phyloP scores from a whole-genome alignment of 2,797 vertebrate genomes.

The Alosa sapidissima region DNA sequence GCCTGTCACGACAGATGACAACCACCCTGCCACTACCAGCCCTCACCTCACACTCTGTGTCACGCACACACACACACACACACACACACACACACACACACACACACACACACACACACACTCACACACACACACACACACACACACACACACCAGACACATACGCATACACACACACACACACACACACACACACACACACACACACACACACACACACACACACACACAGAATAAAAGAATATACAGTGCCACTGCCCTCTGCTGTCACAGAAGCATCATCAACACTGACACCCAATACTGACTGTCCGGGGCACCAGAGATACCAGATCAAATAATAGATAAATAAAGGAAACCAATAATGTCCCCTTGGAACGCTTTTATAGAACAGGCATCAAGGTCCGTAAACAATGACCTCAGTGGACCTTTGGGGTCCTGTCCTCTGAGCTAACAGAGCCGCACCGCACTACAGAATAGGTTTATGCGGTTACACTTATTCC shows the following conservation, averaged over 20 bases:
- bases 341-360: not conserved
- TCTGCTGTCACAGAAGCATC: conserved; percentile 1
- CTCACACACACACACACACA: conserved; percentile 28
- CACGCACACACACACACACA: conserved; percentile 46
- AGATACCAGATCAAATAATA: not conserved
- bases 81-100: conserved; percentile 13
- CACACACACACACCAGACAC: too few species aligned
- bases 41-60: conserved; percentile 22
- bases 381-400: not conserved
- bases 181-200: conserved; percentile 29
- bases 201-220: conserved; percentile 24
- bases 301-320: not conserved
- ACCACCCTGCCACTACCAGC: not conserved
- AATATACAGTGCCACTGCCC: not conserved
- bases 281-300: not conserved
- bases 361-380: not conserved
- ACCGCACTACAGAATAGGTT: not conserved
- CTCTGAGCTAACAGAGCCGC: not conserved
- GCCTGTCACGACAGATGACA: conserved; percentile 18
- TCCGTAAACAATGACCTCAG: not conserved
- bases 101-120: conserved; percentile 25
- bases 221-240: not conserved
- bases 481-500: not conserved
- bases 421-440: not conserved
- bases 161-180: conserved; percentile 44